Evolutionary conservation across 2,797 vertebrate genomes (phyloP).

Genomic region (Dermochelys coriacea): DNA sequence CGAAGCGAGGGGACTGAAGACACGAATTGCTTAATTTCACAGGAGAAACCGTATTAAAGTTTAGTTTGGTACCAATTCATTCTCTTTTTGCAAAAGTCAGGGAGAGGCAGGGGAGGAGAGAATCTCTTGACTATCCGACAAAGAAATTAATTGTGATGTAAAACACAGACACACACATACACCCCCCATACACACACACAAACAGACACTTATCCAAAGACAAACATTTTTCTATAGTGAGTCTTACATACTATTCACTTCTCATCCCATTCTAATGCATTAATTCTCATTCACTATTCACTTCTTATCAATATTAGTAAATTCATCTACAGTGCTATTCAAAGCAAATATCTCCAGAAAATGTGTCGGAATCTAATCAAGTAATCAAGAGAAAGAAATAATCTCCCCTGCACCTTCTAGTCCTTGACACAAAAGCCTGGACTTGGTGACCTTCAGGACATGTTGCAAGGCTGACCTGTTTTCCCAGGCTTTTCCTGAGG

Average conservation of each 20-base stretch:
- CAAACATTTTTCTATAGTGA: background rate
- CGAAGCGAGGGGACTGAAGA: background rate
- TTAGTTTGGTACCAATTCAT: background rate
- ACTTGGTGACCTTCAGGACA: constrained; percentile 3
- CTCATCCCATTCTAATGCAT: background rate
- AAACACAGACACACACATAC: fast-evolving
- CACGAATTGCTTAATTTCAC: background rate
- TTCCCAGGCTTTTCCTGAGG: constrained; percentile 4
- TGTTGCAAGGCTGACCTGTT: background rate
- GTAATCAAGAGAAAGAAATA: background rate
- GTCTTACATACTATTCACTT: background rate
- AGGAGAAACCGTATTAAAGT: background rate
- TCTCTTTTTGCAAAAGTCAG: background rate
- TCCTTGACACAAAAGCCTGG: background rate
- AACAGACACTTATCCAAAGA: background rate
- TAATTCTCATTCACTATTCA: background rate
- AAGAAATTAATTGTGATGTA: constrained; percentile 29
- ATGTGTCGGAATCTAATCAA: background rate
- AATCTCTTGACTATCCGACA: constrained; percentile 43
- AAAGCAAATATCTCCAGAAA: background rate
- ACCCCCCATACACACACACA: fast-evolving
- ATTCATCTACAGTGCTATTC: background rate
- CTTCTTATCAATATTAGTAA: background rate
- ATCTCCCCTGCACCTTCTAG: background rate
- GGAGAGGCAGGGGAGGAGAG: constrained; percentile 28